Evolutionary conservation across 2,888 invertebrate species (phyloP).

Genomic region (Hypolimnas misippus): DNA sequence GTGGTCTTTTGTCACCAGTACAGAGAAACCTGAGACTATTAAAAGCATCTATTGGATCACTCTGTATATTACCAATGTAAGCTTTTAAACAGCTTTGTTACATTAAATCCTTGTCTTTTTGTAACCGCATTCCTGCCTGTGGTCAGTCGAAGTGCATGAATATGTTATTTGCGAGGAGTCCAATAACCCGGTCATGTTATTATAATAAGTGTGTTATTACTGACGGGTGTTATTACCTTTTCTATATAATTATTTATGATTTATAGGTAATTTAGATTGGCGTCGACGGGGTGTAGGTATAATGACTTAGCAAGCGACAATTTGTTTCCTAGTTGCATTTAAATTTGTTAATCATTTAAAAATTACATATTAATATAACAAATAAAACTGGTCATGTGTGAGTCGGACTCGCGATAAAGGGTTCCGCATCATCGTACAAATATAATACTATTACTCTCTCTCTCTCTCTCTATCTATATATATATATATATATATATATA

Average conservation of each 20-base stretch:
- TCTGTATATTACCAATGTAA: neutral
- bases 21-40: no score
- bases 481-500: no score
- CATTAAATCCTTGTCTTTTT: neutral
- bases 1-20: no score
- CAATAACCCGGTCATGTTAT: slow-evolving; percentile 10
- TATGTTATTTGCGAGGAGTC: slow-evolving; percentile 19
- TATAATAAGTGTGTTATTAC: slow-evolving; percentile 10
- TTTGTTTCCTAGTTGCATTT: slow-evolving; percentile 3
- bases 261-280: slow-evolving; percentile 17
- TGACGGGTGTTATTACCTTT: slow-evolving; percentile 15
- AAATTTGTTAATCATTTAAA: neutral
- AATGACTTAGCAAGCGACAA: slow-evolving; percentile 13
- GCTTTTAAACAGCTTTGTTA: neutral
- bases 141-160: slow-evolving; percentile 9
- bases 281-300: slow-evolving; percentile 10
- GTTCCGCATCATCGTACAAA: no score
- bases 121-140: slow-evolving; percentile 4
- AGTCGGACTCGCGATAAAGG: no score
- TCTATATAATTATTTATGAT: slow-evolving; percentile 22
- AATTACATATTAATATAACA: no score
- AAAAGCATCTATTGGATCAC: neutral
- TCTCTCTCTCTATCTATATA: no score
- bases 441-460: no score
- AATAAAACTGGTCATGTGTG: no score